Evolutionary conservation across 2,113 vertebrate genomes (phyloP).

Genomic region (Hemicordylus capensis): DNA sequence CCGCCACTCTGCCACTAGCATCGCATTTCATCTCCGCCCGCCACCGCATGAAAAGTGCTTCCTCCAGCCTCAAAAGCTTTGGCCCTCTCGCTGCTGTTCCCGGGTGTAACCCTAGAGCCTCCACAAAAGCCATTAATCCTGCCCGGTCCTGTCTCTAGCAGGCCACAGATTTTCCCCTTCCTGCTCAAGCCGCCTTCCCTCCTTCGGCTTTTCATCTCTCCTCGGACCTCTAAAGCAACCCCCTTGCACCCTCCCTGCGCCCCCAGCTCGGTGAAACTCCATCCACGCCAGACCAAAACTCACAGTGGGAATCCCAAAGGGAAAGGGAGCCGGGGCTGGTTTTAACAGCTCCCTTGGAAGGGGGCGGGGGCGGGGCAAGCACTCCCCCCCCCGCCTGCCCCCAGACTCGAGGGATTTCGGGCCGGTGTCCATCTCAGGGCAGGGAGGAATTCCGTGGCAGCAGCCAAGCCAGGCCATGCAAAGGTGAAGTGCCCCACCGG

Average conservation of each 20-base stretch:
- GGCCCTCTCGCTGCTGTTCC: conserved; percentile 53
- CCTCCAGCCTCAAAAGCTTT: conserved; percentile 26
- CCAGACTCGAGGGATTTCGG: neutral
- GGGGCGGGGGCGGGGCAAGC: neutral
- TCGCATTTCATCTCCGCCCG: conserved; percentile 19
- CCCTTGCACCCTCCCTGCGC: conserved; percentile 41
- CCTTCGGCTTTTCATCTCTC: conserved; percentile 74
- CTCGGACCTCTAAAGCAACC: conserved; percentile 80
- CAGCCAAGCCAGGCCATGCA: neutral
- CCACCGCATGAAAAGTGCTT: neutral
- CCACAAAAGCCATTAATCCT: conserved; percentile 77
- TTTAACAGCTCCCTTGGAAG: conserved; percentile 28
- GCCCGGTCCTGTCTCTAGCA: conserved; percentile 76
- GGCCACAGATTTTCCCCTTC: conserved; percentile 80
- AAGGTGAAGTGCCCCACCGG: neutral
- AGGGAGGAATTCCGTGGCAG: neutral
- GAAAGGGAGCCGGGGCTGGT: conserved; percentile 59
- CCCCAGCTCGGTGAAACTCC: conserved; percentile 71
- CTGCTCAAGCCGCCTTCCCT: conserved; percentile 78
- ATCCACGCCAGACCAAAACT: conserved; percentile 71
- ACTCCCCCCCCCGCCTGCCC: neutral
- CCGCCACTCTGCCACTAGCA: neutral
- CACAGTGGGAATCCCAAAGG: conserved; percentile 70
- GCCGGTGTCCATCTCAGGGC: neutral
- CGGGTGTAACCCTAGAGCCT: conserved; percentile 66